Evolutionary conservation across 2,888 invertebrate species (phyloP).

Genomic region (Synanthedon andrenaeformis): DNA sequence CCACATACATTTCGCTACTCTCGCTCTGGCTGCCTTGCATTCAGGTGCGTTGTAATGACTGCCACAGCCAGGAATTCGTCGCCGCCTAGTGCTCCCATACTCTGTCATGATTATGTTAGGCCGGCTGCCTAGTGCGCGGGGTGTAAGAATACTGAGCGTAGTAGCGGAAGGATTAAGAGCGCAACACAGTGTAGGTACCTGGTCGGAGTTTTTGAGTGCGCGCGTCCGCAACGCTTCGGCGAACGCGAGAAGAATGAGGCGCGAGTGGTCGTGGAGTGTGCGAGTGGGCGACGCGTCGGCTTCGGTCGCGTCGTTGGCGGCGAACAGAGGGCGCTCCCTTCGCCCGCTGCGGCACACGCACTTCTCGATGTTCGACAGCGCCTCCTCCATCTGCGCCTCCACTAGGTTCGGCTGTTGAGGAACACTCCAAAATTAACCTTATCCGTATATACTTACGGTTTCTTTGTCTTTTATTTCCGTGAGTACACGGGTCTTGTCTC

Average conservation of each 20-base stretch:
- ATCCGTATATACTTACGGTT: background rate
- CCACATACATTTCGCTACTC: background rate
- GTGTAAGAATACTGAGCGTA: too few species aligned
- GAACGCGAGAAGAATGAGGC: conserved; percentile 73
- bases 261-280: conserved; percentile 52
- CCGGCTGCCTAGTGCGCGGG: too few species aligned
- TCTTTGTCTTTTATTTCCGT: background rate
- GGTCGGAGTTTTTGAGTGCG: conserved; percentile 77
- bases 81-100: too few species aligned
- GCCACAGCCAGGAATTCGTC: too few species aligned
- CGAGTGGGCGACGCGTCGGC: conserved; percentile 22
- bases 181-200: conserved; percentile 30
- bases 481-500: background rate
- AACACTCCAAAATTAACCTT: too few species aligned
- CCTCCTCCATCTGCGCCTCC: conserved; percentile 45
- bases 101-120: too few species aligned
- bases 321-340: conserved; percentile 51
- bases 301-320: conserved; percentile 29
- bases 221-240: conserved; percentile 79
- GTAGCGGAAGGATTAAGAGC: too few species aligned
- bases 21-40: background rate
- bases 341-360: conserved; percentile 47
- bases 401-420: conserved; percentile 42
- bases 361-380: conserved; percentile 52
- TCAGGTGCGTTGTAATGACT: too few species aligned